phyloP scores from a whole-genome alignment of 92 coral and sea anemone species.

The Porites lobata region DNA sequence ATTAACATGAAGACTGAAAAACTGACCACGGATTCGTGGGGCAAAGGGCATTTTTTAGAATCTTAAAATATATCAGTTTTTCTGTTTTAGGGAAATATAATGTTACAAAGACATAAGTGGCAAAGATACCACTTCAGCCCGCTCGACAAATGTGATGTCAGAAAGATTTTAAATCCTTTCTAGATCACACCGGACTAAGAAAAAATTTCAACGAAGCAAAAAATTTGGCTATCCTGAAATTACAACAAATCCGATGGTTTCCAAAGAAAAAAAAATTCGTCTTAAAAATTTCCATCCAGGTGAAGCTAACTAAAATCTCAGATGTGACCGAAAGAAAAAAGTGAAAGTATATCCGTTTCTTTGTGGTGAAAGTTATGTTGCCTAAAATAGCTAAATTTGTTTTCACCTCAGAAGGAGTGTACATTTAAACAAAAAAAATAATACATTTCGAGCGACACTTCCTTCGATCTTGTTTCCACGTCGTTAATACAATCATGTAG shows the following conservation, averaged over 20 bases:
- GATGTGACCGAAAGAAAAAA: neutral
- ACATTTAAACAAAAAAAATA: neutral
- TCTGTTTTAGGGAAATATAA: constrained; percentile 9
- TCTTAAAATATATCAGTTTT: neutral
- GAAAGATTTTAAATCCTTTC: neutral
- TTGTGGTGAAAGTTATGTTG: neutral
- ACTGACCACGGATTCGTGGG: neutral
- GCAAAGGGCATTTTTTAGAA: neutral
- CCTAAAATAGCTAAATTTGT: neutral
- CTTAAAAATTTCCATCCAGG: neutral
- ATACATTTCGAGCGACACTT: constrained; percentile 35
- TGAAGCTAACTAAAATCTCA: constrained; percentile 1
- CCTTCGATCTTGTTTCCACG: constrained; percentile 39
- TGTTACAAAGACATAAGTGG: constrained; percentile 10
- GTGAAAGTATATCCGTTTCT: constrained; percentile 2
- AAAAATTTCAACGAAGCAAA: neutral
- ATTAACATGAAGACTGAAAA: neutral
- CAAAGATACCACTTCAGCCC: neutral
- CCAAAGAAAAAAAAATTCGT: constrained; percentile 1
- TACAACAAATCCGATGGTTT: neutral
- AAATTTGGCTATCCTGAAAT: neutral
- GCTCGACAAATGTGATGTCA: neutral
- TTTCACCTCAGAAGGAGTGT: constrained; percentile 30
- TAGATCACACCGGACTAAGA: constrained; percentile 11
- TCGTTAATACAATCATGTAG: constrained; percentile 11